Conservation (phyloP, 1,140 invertebrate genomes). For the Monomorium pharaonis region DNA sequence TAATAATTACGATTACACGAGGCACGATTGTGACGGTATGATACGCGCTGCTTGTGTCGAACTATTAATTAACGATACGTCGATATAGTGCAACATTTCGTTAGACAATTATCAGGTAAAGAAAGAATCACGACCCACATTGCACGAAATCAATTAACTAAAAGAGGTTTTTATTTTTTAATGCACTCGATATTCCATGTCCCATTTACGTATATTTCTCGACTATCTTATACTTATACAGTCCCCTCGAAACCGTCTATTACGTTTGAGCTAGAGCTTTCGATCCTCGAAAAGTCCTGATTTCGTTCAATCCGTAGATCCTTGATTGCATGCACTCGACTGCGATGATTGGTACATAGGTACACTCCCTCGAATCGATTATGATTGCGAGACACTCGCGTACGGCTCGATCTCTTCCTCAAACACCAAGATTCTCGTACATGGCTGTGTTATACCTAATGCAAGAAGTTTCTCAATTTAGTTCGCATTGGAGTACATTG, state of each 20-base stretch:
- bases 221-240: neutral
- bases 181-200: neutral
- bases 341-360: neutral
- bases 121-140: neutral
- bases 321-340: conserved; percentile 26
- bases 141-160: neutral
- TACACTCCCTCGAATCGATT: conserved; percentile 39
- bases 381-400: conserved; percentile 46
- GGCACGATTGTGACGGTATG: neutral
- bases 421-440: conserved; percentile 52
- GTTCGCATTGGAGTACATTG: conserved; percentile 54
- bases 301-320: conserved; percentile 24
- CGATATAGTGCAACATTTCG: neutral
- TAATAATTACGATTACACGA: conserved; percentile 37
- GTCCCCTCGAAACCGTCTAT: neutral
- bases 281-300: conserved; percentile 4
- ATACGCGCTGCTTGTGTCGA: neutral
- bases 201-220: neutral
- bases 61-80: conserved; percentile 26
- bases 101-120: neutral
- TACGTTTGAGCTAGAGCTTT: neutral
- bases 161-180: neutral
- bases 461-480: conserved; percentile 62
- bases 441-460: conserved; percentile 57
- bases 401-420: conserved; percentile 33